Percentiles rank a stretch among this genome's conserved stretches.
These are phyloP conservation scores for Pseudochaenichthys georgianus DNA, from an alignment of 2,797 vertebrate species.

Conservation along the genomic window DNA sequence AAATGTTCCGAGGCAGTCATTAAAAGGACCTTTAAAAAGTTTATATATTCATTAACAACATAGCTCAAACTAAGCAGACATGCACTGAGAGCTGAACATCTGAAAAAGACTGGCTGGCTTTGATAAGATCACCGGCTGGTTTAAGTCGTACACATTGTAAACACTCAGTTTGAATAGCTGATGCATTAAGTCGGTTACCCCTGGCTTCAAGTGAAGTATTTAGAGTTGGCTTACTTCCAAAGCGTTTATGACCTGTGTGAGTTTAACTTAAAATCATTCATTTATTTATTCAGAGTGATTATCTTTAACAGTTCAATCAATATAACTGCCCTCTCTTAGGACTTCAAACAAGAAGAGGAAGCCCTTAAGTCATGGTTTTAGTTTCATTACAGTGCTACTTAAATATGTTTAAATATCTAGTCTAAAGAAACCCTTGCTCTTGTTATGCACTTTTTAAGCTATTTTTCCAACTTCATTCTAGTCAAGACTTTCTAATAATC, in stretches of 20 bases:
- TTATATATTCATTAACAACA: constrained; percentile 42
- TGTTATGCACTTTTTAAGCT: too few species aligned
- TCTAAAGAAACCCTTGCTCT: not conserved
- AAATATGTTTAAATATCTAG: not conserved
- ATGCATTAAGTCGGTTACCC: constrained; percentile 35
- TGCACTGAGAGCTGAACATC: constrained; percentile 17
- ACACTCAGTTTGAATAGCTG: constrained; percentile 25
- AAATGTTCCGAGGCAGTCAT: constrained; percentile 41
- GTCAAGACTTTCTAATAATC: not conserved
- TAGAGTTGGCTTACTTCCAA: constrained; percentile 21
- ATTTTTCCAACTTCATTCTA: not conserved
- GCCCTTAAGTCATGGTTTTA: not conserved
- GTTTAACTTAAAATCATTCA: constrained; percentile 17
- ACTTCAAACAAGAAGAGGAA: not conserved
- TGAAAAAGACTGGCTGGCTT: constrained; percentile 25
- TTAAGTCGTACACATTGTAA: constrained; percentile 11
- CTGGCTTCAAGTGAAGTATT: constrained; percentile 16
- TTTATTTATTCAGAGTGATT: constrained; percentile 21
- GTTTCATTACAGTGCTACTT: not conserved
- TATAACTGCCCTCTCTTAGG: not conserved
- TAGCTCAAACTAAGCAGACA: constrained; percentile 35
- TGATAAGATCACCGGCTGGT: constrained; percentile 5
- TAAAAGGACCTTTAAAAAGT: constrained; percentile 49
- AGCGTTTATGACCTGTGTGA: constrained; percentile 16
- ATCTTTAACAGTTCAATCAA: constrained; percentile 18